Conservation (phyloP, 2,888 invertebrate species). For the Epistrophe eligans region DNA sequence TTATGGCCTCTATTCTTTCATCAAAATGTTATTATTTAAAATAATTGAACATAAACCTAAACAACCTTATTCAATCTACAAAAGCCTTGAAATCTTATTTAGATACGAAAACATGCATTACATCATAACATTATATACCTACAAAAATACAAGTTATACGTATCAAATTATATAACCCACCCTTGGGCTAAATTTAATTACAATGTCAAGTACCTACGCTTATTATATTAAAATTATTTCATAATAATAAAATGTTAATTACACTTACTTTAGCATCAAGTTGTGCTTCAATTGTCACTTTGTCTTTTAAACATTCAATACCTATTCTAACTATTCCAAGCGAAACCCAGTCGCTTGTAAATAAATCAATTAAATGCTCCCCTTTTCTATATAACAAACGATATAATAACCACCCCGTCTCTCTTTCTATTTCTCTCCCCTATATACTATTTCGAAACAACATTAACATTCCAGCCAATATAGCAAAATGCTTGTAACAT, state of each 20-base stretch:
- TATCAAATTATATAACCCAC: not conserved
- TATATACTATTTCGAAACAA: not conserved
- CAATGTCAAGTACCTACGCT: slow-evolving; percentile 9
- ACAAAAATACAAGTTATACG: not conserved
- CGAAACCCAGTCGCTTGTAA: slow-evolving; percentile 49
- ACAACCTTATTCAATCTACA: not conserved
- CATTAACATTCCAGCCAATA: slow-evolving; percentile 28
- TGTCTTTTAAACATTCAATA: slow-evolving; percentile 5
- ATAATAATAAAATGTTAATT: slow-evolving; percentile 17
- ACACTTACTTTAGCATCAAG: slow-evolving; percentile 8
- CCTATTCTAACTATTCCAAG: not conserved
- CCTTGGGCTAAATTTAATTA: not conserved
- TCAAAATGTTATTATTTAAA: no score
- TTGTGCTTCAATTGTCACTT: slow-evolving; percentile 17
- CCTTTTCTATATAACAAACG: not conserved
- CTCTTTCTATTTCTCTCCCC: not conserved
- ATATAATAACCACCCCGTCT: not conserved
- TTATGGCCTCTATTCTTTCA: no score
- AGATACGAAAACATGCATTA: not conserved
- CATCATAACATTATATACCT: not conserved
- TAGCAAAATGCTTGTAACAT: not conserved
- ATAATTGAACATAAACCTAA: not conserved
- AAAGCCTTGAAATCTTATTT: not conserved
- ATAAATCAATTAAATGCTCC: slow-evolving; percentile 59
- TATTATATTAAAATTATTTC: not conserved